Base-by-base conservation (phyloP, 2,113 vertebrate genomes). In the Okapia johnstoni region DNA sequence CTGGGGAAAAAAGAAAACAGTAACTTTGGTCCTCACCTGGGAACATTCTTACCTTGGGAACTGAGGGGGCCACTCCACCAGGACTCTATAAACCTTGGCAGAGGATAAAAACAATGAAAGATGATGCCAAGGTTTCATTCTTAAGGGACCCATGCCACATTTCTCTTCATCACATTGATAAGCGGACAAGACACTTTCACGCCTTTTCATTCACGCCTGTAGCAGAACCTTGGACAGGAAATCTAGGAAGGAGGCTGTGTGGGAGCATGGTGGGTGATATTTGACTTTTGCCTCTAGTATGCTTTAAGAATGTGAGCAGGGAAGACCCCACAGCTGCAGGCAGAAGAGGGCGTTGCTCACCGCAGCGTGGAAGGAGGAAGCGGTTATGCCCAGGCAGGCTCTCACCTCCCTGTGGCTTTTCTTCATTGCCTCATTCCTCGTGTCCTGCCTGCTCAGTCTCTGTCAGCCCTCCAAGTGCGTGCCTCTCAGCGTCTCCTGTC, bases 121-220 rank as follows among this genome's bases (percentile, higher is more conserved):
- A 60, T 90, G 84, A 94, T 52, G 16, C 57, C 76, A 55, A 40
- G 90, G 58, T 25, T 90, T 84, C 40, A 48, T 93, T 88, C 95
- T 93, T 94, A 60, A 85, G 96, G 63, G 85, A 95, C 85, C 76
- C 40, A 60, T 48, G 92, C 66, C 33, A 81, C 95, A 96, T 97
- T 92, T 94, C 89, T 98, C 96, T 98, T 90, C 89, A 92, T 96
- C 90, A 36, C 33, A 6, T 30, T 94, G 85, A 48, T 94, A 93
- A 98, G 86, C 1, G 13, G 93, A 87, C 33, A 73, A 80, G 93
- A 88, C 58, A 36, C 23, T 50, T 66, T 94, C 83, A 94, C 3
- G 40, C 84, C 48, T 93, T 97, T 93, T 92, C 17, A 92, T 58
- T 96, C 73, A 90, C 54, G 48, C 57, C 50, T 76, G 79, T 84